Evolutionary conservation across 2,888 invertebrate genomes (phyloP), one percentile per base, ranked within the genome.

Genomic region (Eremobia ochroleuca): DNA sequence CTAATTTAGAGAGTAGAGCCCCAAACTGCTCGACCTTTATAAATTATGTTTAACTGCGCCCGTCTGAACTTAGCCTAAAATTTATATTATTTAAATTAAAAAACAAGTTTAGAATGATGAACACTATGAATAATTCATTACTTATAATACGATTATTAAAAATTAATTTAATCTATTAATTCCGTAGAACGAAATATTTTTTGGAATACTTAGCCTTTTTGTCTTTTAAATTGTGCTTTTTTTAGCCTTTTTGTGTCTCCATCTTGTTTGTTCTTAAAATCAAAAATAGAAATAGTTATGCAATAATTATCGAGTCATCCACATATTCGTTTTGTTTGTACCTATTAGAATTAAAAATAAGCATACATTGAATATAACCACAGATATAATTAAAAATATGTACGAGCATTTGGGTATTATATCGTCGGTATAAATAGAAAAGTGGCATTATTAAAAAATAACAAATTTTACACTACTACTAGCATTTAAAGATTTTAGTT

Each of bases 121-220:
- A 77, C 61, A 68, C 11, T 43, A 89, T 89, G 85, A 89, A 89
- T 88, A 61, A 88, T 88, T 85, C 74, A 87, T 85, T 82, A 80
- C 76, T 72, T 73, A 64, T 76, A 83, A 83, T 79, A 83, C 69
- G 73, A 83, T 82, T 88, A 83, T 88, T 76, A 79, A 86, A 80
- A 76, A 83, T 79, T 88, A 85, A 83, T 83, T 70, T 61, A 83
- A 67, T 77, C 55, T 67, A 71, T 66, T 73, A 76, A 74, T 72
- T 76, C 71, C 65, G 61, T 43, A 58, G 61, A 61, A 62, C 58
- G 11, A 86, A 83, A 73, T 79, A 68, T 79, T 83, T 74, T 82
- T 82, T 85, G 52, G 49, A 59, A 82, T 66, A 37, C 11, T 55
- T 76, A 37, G 31, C 61, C 40, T 62, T 82, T 77, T 83, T 62